phyloP scores from a whole-genome alignment of 2,113 vertebrate species.

The Perca fluviatilis region DNA sequence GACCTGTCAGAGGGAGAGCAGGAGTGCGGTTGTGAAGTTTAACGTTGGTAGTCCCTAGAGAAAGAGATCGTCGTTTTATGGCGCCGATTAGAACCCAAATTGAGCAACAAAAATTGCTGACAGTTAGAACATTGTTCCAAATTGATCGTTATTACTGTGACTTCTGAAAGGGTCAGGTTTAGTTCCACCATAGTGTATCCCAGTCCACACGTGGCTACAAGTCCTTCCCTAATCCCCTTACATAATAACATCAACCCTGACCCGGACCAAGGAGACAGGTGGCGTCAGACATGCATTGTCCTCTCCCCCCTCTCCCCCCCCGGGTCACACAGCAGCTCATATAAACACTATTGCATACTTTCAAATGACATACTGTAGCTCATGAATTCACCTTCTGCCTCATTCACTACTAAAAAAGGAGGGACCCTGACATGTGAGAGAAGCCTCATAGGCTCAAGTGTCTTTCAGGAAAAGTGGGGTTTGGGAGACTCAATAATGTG shows the following conservation, averaged over 20 bases:
- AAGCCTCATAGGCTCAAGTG: not conserved
- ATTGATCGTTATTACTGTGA: too few species aligned
- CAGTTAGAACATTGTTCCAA: too few species aligned
- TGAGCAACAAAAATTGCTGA: too few species aligned
- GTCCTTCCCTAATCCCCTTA: conserved; percentile 61
- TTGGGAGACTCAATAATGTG: conserved; percentile 43
- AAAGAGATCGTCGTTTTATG: too few species aligned
- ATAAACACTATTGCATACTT: conserved; percentile 10
- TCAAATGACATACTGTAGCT: not conserved
- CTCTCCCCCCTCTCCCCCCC: not conserved
- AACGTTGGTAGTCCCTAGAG: too few species aligned
- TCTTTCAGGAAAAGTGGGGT: conserved; percentile 31
- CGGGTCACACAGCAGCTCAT: not conserved
- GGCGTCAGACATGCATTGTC: conserved; percentile 36
- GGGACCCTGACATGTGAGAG: not conserved
- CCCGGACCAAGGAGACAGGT: conserved; percentile 56
- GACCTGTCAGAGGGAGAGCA: too few species aligned
- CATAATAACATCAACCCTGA: conserved; percentile 56
- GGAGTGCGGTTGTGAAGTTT: too few species aligned
- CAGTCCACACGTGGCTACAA: conserved; percentile 21
- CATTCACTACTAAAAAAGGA: conserved; percentile 25
- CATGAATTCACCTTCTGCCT: conserved; percentile 5
- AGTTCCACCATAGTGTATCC: not conserved
- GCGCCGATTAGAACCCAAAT: too few species aligned
- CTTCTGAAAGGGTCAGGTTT: too few species aligned